A percentile compares a stretch with the other conserved stretches of the same genome.
phyloP scores from a whole-genome alignment of 2,888 invertebrate genomes.

The Litoditis marina region DNA sequence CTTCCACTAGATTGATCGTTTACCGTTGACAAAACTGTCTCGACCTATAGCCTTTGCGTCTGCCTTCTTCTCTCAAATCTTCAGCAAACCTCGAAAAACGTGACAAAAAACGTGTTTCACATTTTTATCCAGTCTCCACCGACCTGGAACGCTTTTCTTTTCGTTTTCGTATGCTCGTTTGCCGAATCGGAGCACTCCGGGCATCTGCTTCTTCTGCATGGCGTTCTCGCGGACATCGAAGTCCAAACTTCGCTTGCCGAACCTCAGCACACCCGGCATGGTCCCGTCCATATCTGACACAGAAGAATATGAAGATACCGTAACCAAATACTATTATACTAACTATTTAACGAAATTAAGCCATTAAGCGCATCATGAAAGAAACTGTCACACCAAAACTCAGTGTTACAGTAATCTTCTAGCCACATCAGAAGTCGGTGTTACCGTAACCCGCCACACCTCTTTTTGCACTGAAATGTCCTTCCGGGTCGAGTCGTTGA shows the following conservation, averaged over 20 bases:
- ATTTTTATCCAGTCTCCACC: background rate
- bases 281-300: slow-evolving; percentile 43
- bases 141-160: slow-evolving; percentile 46
- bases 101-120: background rate
- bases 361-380: too few species aligned
- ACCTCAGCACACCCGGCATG: slow-evolving; percentile 57
- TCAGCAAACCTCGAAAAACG: too few species aligned
- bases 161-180: slow-evolving; percentile 34
- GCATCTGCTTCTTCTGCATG: slow-evolving; percentile 36
- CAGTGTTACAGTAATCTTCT: too few species aligned
- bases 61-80: background rate
- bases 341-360: too few species aligned
- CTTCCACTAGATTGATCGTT: too few species aligned
- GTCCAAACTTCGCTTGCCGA: slow-evolving; percentile 50
- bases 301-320: background rate
- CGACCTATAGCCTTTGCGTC: background rate
- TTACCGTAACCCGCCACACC: too few species aligned
- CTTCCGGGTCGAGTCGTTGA: too few species aligned
- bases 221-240: slow-evolving; percentile 31
- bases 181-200: slow-evolving; percentile 44
- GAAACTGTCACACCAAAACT: too few species aligned
- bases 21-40: too few species aligned
- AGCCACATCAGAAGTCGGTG: too few species aligned
- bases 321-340: too few species aligned
- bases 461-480: too few species aligned